Conservation (phyloP, 2,888 invertebrate genomes). For the Encarsia formosa region DNA sequence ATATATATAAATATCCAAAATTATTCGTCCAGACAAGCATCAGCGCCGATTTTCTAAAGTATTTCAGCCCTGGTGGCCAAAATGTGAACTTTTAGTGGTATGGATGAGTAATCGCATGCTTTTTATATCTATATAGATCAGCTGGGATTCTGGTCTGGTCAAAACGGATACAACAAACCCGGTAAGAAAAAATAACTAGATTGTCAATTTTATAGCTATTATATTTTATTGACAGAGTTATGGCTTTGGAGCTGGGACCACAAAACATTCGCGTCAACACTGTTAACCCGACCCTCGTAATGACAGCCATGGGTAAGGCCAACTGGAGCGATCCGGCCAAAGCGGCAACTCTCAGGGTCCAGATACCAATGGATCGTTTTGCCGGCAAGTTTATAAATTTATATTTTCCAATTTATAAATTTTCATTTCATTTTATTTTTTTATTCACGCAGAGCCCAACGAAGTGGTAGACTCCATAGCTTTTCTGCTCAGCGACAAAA, state of each 20-base stretch:
- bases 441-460: conserved; percentile 68
- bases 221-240: conserved; percentile 51
- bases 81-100: too few species aligned
- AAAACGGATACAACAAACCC: not conserved
- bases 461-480: conserved; percentile 79
- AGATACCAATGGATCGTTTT: conserved; percentile 76
- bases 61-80: too few species aligned
- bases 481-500: conserved; percentile 74
- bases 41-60: too few species aligned
- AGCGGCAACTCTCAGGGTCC: conserved; percentile 65
- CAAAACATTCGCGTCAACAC: conserved; percentile 83
- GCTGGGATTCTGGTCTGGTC: too few species aligned
- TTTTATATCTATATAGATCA: too few species aligned
- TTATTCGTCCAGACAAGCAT: too few species aligned
- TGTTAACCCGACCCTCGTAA: conserved; percentile 90
- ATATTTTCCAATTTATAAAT: not conserved
- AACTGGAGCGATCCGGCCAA: conserved; percentile 80
- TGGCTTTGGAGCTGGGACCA: conserved; percentile 83
- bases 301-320: conserved; percentile 81
- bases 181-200: not conserved
- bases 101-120: too few species aligned
- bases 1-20: too few species aligned
- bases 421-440: too few species aligned
- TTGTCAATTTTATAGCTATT: too few species aligned
- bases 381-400: conserved; percentile 57